Evolutionary conservation across 1,140 invertebrate genomes (phyloP).

Genomic region (Hypothenemus hampei): DNA sequence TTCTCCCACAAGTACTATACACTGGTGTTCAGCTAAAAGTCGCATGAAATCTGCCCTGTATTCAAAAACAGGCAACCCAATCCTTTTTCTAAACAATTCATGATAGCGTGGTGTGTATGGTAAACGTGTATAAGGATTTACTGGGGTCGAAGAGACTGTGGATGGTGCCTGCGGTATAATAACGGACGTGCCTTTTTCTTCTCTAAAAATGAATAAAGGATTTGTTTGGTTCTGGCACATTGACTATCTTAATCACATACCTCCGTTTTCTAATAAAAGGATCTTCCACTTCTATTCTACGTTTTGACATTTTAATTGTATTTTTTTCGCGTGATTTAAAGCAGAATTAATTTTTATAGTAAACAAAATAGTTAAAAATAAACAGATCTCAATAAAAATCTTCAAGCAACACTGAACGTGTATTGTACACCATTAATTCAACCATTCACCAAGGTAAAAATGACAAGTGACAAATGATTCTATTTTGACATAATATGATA

Average conservation of each 20-base stretch:
- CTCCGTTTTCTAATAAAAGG: constrained; percentile 71
- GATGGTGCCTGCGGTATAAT: constrained; percentile 37
- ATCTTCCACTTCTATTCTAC: constrained; percentile 77
- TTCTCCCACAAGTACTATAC: constrained; percentile 92
- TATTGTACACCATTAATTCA: too few relatives aligned
- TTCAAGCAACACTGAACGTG: too few relatives aligned
- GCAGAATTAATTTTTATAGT: too few relatives aligned
- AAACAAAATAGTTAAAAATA: too few relatives aligned
- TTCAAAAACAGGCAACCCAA: constrained; percentile 94
- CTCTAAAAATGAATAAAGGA: constrained; percentile 34
- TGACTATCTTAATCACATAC: constrained; percentile 47
- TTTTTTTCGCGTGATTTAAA: too few relatives aligned
- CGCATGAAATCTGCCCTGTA: constrained; percentile 96
- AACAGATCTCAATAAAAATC: too few relatives aligned
- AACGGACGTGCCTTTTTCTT: constrained; percentile 35
- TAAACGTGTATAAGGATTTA: constrained; percentile 60
- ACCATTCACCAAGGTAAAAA: too few relatives aligned
- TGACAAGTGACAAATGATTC: too few relatives aligned
- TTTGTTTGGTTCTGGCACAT: constrained; percentile 14
- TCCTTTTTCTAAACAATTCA: constrained; percentile 82
- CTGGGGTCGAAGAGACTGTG: constrained; percentile 47
- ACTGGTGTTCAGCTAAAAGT: constrained; percentile 82
- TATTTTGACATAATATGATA: too few relatives aligned
- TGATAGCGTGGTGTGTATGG: constrained; percentile 79
- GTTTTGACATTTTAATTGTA: constrained; percentile 81